Evolutionary conservation across 2,888 invertebrate species (phyloP), one percentile per base, ranked within the genome.

Genomic region (Luperina nickerlii): DNA sequence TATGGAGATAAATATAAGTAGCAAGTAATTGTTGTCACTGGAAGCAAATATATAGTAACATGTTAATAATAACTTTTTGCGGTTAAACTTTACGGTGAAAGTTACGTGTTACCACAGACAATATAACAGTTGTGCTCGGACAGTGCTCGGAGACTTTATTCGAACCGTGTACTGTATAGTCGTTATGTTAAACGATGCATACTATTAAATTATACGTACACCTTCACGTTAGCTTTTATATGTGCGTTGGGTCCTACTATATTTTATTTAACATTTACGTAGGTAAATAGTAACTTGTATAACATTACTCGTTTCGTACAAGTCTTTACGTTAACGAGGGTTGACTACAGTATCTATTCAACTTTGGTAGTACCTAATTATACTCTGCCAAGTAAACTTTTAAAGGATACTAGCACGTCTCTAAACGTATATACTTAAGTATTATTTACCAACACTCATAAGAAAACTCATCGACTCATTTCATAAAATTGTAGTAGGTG

Each of bases 101-200:
- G 78, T 77, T 24, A 75, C 32, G 54, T 70, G 69, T 62, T n/a
- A 63, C 84, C 78, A 69, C 82, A 62, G 73, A 77, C 80, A 65
- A 69, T 74, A 84, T 81, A 84, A 72, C 73, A 54, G 68, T 74
- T n/a, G 71, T 57, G 42, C 51, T 72, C 76, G 76, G 76, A 72
- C 68, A 69, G 72, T 66, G 72, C 75, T 82, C 51, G 77, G 63
- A 68, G 60, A 78, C 71, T 87, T 84, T 82, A 85, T 82, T 73
- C 42, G 51, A 69, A 57, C 54, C 27, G 79, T 79, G 45, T 74
- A 78, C 62, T 75, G 69, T 82, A 73, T 54, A 51, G 77, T 77
- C 81, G 79, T 89, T 74, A 81, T 73, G 70, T 76, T 83, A 83
- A 85, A 87, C 76, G 85, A 82, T 84, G 80, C 84, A 82, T 84